A percentile compares a stretch with the other conserved stretches of the same genome.
Conservation (phyloP, 2,113 vertebrate species). For the Anas platyrhynchos region DNA sequence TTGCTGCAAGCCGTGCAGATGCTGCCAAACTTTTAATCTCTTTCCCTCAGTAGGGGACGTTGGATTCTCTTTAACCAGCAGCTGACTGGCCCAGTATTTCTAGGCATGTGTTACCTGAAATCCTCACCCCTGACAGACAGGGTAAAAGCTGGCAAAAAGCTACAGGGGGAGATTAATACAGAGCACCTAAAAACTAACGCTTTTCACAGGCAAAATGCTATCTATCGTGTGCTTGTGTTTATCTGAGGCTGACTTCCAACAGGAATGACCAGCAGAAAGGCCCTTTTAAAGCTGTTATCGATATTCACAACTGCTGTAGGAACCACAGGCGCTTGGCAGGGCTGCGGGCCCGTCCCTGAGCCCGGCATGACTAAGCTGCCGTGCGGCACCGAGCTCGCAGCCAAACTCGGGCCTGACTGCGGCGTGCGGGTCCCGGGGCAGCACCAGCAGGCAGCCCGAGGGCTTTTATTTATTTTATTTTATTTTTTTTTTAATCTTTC, state of each 20-base stretch:
- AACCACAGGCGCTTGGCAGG: neutral
- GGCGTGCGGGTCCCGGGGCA: neutral
- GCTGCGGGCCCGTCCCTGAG: neutral
- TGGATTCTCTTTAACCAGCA: neutral
- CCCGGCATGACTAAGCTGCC: conserved; percentile 57
- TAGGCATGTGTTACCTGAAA: neutral
- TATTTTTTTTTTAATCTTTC: neutral
- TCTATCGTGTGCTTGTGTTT: too few species aligned
- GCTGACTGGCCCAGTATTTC: neutral
- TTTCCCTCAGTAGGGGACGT: neutral
- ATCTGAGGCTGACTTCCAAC: neutral
- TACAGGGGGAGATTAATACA: neutral
- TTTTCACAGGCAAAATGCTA: neutral
- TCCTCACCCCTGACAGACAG: neutral
- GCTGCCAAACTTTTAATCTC: neutral
- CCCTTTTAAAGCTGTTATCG: neutral
- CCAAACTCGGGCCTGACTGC: neutral
- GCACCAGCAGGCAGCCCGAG: neutral
- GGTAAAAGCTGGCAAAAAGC: neutral
- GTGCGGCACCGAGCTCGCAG: neutral
- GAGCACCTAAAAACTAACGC: neutral
- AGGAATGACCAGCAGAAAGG: neutral
- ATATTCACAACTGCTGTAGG: neutral
- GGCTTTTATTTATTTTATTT: rapidly evolving
- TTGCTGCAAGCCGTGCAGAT: rapidly evolving